phyloP scores from a whole-genome alignment of 2,797 vertebrate genomes.

The Crax fasciolata region DNA sequence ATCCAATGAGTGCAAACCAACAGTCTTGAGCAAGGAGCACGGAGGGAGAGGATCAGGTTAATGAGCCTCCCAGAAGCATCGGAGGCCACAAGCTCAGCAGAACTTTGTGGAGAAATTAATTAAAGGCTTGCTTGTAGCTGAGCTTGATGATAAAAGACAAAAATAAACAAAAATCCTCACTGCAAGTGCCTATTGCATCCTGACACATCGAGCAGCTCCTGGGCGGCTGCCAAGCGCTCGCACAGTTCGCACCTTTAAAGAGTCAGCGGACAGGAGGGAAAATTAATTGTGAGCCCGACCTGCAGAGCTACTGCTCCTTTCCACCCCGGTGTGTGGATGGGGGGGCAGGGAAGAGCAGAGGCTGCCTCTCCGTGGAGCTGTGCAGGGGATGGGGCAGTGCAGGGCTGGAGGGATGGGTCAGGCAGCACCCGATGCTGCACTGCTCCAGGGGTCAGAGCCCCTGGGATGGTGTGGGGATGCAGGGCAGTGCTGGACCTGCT shows the following conservation, averaged over 20 bases:
- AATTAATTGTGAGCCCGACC: not conserved
- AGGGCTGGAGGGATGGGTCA: not conserved
- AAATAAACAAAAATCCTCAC: not conserved
- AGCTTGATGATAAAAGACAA: not conserved
- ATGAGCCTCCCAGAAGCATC: conserved; percentile 54
- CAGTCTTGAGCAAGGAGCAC: conserved; percentile 37
- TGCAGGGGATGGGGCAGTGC: rapidly evolving
- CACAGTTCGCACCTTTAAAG: not conserved
- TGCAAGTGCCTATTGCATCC: conserved; percentile 1
- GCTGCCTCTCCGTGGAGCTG: not conserved
- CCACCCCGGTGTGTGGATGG: not conserved
- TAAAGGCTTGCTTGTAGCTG: conserved; percentile 69
- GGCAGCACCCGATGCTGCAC: not conserved
- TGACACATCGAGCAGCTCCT: not conserved
- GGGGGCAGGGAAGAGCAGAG: rapidly evolving
- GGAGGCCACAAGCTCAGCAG: conserved; percentile 61
- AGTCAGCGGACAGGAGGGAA: not conserved
- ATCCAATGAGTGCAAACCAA: conserved; percentile 65
- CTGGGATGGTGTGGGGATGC: not conserved
- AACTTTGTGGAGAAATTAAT: conserved; percentile 68
- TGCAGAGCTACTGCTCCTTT: not conserved
- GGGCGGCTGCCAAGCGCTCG: not conserved
- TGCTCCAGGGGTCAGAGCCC: rapidly evolving
- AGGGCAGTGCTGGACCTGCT: not conserved
- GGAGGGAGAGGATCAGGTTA: conserved; percentile 56